A percentile compares a stretch with the other conserved stretches of the same genome.
These are phyloP conservation scores for Drosophila tanythrix DNA, from an alignment of 2,888 invertebrate genomes.

Conservation along the genomic window DNA sequence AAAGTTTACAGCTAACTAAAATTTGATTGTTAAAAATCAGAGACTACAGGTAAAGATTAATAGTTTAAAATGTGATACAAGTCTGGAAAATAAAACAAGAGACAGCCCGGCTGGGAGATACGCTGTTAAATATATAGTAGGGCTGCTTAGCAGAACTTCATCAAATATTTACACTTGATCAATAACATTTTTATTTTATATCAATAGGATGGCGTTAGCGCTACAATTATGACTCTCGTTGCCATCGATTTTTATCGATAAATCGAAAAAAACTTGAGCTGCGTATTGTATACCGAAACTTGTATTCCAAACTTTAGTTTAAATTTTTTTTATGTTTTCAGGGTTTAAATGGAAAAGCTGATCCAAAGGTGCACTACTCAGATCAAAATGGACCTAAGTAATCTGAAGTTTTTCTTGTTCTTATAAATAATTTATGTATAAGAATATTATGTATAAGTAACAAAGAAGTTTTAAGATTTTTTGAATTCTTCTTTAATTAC, in stretches of 20 bases:
- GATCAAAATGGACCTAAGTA: too few relatives aligned
- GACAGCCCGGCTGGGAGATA: neutral
- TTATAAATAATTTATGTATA: too few relatives aligned
- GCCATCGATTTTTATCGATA: neutral
- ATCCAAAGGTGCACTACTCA: too few relatives aligned
- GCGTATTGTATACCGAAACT: neutral
- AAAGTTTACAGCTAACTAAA: conserved; percentile 51
- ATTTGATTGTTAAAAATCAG: neutral
- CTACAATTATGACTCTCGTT: neutral
- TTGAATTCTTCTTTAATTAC: too few relatives aligned
- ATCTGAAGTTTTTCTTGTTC: too few relatives aligned
- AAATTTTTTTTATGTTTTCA: neutral
- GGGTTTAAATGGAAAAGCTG: too few relatives aligned
- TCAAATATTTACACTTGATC: neutral
- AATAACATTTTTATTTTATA: neutral
- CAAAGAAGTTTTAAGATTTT: too few relatives aligned
- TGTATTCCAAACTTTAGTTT: neutral
- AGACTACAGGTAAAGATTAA: conserved; percentile 31
- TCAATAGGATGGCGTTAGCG: neutral
- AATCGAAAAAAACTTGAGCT: neutral
- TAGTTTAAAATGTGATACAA: neutral
- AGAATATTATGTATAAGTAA: too few relatives aligned
- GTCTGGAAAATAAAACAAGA: neutral
- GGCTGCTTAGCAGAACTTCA: neutral
- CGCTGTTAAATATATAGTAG: neutral